phyloP scores from a whole-genome alignment of 2,797 vertebrate species.

The Podarcis siculus region DNA sequence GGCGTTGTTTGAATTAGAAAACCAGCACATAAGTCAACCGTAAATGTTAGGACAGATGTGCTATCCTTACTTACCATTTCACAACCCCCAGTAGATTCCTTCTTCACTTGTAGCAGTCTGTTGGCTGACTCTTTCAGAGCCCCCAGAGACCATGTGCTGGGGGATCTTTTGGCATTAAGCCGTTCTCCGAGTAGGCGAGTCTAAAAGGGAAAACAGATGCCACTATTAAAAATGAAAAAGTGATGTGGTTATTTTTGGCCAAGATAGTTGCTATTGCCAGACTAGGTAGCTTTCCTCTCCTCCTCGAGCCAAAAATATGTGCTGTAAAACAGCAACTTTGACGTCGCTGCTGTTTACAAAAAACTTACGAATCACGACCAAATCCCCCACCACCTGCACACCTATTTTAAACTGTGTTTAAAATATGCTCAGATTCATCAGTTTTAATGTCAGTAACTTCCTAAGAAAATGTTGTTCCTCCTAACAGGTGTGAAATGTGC shows the following conservation, averaged over 20 bases:
- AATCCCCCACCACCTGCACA: constrained; percentile 50
- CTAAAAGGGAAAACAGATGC: constrained; percentile 72
- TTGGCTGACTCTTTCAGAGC: constrained; percentile 34
- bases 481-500: background rate
- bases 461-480: constrained; percentile 26
- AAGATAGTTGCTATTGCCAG: constrained; percentile 62
- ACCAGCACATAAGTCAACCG: constrained; percentile 38
- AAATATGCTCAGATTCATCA: constrained; percentile 54
- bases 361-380: constrained; percentile 72
- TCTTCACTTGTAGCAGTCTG: background rate
- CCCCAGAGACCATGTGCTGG: constrained; percentile 51
- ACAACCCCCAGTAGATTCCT: constrained; percentile 24
- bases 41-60: background rate
- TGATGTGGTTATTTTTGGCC: constrained; percentile 71
- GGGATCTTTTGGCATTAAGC: constrained; percentile 54
- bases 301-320: constrained; percentile 57
- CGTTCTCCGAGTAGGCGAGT: constrained; percentile 60
- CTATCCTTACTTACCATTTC: constrained; percentile 35
- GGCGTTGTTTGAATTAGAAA: constrained; percentile 35
- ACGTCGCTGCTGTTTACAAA: constrained; percentile 74
- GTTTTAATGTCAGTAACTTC: constrained; percentile 35
- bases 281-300: constrained; percentile 33
- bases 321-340: constrained; percentile 65
- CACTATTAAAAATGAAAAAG: constrained; percentile 77
- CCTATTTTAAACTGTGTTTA: constrained; percentile 71